Evolutionary conservation across 2,797 vertebrate species (phyloP).

Genomic region (Salarias fasciatus): DNA sequence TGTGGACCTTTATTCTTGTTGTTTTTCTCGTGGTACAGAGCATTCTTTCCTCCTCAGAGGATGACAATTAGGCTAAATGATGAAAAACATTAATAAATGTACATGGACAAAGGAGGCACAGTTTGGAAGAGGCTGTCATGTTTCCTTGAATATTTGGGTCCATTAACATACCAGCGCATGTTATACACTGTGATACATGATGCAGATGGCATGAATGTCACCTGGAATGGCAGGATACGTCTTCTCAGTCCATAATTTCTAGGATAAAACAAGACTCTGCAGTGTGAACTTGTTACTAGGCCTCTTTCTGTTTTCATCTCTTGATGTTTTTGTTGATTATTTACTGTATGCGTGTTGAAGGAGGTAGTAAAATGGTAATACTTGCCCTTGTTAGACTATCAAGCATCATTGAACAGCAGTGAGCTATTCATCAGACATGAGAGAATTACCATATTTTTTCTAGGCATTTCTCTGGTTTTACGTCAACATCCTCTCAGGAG

Average conservation of each 20-base stretch:
- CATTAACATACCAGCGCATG: constrained; percentile 24
- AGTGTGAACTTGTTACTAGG: background rate
- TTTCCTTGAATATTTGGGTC: constrained; percentile 37
- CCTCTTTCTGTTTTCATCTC: background rate
- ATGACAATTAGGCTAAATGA: constrained; percentile 38
- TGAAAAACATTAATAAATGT: constrained; percentile 32
- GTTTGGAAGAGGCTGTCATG: constrained; percentile 19
- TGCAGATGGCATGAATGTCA: constrained; percentile 15
- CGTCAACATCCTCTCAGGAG: too few relatives aligned
- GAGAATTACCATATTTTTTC: too few relatives aligned
- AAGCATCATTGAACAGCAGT: too few relatives aligned
- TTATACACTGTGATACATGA: constrained; percentile 21
- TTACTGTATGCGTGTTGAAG: too few relatives aligned
- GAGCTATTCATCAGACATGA: too few relatives aligned
- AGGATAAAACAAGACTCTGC: too few relatives aligned
- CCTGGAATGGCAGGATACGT: background rate
- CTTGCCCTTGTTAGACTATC: too few relatives aligned
- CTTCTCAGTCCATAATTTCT: background rate
- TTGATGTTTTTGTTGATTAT: too few relatives aligned
- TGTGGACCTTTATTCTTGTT: background rate
- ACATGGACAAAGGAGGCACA: background rate
- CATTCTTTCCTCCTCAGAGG: constrained; percentile 32
- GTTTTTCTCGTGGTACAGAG: constrained; percentile 12
- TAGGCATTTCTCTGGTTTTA: too few relatives aligned
- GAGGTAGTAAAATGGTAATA: too few relatives aligned